These are phyloP conservation scores for Calonectris borealis DNA, from an alignment of 2,113 vertebrate species.

Conservation along the genomic window DNA sequence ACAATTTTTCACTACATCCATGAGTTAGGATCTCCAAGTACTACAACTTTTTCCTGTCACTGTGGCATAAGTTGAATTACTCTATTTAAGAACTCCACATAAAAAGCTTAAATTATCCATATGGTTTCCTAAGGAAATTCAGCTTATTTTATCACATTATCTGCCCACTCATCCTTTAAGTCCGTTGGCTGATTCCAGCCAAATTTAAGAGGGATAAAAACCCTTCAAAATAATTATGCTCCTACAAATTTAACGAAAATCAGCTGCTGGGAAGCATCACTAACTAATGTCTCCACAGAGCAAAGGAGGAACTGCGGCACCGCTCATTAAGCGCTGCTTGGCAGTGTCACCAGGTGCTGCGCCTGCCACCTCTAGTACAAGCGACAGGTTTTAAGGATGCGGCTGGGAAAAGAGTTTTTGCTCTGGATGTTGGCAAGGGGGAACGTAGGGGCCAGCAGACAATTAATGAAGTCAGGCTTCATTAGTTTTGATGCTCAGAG, in stretches of 20 bases:
- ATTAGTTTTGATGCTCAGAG: not conserved
- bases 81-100: not conserved
- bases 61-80: not conserved
- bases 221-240: not conserved
- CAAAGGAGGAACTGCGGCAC: not conserved
- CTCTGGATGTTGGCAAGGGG: not conserved
- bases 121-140: not conserved
- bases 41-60: not conserved
- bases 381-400: not conserved
- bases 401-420: not conserved
- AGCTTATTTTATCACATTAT: not conserved
- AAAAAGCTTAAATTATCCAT: not conserved
- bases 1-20: not conserved
- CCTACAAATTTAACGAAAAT: not conserved
- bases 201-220: not conserved
- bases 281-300: not conserved
- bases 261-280: not conserved
- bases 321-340: accelerated
- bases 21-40: not conserved
- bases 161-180: not conserved
- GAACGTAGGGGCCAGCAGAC: not conserved
- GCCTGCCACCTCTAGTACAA: not conserved
- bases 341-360: not conserved
- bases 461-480: not conserved
- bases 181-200: not conserved